Evolutionary conservation across 1,140 invertebrate genomes (phyloP), one percentile per base, ranked within the genome.

Genomic region (Halictus rubicundus): DNA sequence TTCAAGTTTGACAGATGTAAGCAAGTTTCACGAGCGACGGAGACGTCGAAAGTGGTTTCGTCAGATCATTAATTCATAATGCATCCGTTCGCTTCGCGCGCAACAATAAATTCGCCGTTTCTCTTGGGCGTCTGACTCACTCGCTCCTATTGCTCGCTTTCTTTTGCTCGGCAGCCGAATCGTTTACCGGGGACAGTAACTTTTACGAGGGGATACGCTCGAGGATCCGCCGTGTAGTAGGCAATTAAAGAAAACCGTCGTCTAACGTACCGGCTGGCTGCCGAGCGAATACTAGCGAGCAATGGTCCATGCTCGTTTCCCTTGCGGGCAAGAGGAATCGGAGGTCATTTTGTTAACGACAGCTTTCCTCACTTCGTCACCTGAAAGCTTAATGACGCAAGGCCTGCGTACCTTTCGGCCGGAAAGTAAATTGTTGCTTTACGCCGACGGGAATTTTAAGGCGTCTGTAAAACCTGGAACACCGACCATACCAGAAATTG

Each of bases 201-300:
- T 88, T 84, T 87, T 80, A 80, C 64, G 82, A 83, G 81, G 63
- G 78, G 72, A 75, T 46, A 76, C 72, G 65, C 19, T 46, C 68
- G 57, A 52, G 66, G 83, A 83, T 86, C 73, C 68, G 60, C 72
- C 65, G 76, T 68, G 81, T 65, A 71, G 76, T 49, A 71, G 83
- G 80, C 81, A 88, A 89, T 88, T 88, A 88, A 88, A 88, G 86
- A 85, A 88, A 89, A 88, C 76, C 81, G 74, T 88, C 68, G 79
- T 83, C 76, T 68, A 57, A 80, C 25, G 70, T 79, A 84, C 68
- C 78, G 79, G 66, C 52, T 86, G 83, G 68, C 69, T 87, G 74
- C 73, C 61, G 27, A 59, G 57, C 27, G 75, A 86, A 84, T 75
- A 68, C 78, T 52, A 63, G 74, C 72, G 74, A 54, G 82, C 80